phyloP scores from a whole-genome alignment of 2,888 invertebrate species.

The Keiferia lycopersicella region DNA sequence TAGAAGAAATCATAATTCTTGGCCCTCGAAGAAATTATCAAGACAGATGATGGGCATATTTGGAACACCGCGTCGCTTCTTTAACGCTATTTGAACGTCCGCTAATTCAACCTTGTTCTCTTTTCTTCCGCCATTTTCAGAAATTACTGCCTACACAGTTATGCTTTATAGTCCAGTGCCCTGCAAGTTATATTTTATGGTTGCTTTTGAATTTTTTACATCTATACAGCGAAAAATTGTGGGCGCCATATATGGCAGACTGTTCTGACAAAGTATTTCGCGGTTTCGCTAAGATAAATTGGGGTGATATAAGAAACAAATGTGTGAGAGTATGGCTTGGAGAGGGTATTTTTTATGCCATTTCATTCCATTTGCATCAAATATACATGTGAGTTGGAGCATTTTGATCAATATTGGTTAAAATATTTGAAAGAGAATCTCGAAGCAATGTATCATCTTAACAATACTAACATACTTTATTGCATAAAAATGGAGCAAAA shows the following conservation, averaged over 20 bases:
- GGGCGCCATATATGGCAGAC: neutral
- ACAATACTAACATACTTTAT: too few species aligned
- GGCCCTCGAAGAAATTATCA: too few species aligned
- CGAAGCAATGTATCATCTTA: neutral
- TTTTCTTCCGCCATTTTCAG: neutral
- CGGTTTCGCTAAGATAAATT: slow-evolving; percentile 1
- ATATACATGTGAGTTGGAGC: neutral
- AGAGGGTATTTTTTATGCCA: neutral
- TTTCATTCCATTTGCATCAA: neutral
- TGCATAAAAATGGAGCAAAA: too few species aligned
- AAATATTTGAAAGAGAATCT: neutral
- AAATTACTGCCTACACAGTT: neutral
- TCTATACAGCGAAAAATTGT: slow-evolving; percentile 1
- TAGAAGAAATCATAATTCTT: too few species aligned
- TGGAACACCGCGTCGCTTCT: too few species aligned
- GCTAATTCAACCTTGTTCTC: neutral
- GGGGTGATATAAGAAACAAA: slow-evolving; percentile 11
- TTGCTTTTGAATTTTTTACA: slow-evolving; percentile 67
- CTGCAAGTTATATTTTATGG: slow-evolving; percentile 64
- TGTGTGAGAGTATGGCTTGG: slow-evolving; percentile 3
- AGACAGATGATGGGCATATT: too few species aligned
- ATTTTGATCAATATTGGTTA: neutral
- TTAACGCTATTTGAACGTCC: too few species aligned
- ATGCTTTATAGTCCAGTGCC: slow-evolving; percentile 49
- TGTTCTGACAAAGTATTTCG: slow-evolving; percentile 14